phyloP scores from a whole-genome alignment of 2,797 vertebrate genomes.

The Sternotherus odoratus region DNA sequence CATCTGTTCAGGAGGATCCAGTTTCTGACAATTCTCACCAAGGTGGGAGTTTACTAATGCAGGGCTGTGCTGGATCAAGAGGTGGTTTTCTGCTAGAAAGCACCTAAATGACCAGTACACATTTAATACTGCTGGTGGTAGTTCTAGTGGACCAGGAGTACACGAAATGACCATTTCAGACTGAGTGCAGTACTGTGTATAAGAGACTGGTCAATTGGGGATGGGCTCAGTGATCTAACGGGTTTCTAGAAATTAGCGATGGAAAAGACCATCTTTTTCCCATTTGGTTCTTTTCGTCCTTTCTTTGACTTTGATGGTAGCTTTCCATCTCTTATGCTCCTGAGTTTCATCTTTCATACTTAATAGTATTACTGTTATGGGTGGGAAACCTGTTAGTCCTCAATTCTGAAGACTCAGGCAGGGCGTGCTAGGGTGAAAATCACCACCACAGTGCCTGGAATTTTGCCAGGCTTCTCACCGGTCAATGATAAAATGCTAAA shows the following conservation, averaged over 20 bases:
- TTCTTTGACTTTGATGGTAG: background rate
- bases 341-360: background rate
- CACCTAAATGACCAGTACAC: too few species aligned
- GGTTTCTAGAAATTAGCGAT: background rate
- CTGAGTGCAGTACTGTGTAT: background rate
- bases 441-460: background rate
- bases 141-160: background rate
- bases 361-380: background rate
- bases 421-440: background rate
- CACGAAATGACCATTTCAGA: background rate
- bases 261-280: background rate
- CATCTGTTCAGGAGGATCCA: rapidly evolving
- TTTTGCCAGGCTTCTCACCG: background rate
- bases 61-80: background rate
- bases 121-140: background rate
- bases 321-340: background rate
- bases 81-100: rapidly evolving
- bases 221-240: background rate
- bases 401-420: background rate
- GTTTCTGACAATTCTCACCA: rapidly evolving
- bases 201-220: background rate
- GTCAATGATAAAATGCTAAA: background rate
- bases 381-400: background rate
- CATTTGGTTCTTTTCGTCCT: background rate
- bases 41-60: background rate